A percentile compares a stretch with the other conserved stretches of the same genome.
Conservation (phyloP, 2,113 vertebrate species). For the Amazona vittata region DNA sequence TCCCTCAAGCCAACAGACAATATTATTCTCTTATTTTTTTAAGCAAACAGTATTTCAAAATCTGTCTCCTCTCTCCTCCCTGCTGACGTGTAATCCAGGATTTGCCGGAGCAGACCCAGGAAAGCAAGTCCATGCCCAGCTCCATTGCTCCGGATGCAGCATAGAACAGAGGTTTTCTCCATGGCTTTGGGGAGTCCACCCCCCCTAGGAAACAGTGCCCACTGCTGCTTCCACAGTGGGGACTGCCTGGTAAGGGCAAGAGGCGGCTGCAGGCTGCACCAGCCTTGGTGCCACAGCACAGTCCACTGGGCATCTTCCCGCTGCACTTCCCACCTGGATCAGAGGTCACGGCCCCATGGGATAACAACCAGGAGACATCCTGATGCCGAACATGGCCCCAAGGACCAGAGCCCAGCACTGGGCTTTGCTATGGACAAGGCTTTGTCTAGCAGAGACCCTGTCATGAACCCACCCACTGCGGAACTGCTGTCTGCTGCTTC, state of each 20-base stretch:
- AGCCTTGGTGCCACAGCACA: rapidly evolving
- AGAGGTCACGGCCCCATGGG: rapidly evolving
- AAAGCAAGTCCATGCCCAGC: neutral
- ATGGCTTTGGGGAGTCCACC: rapidly evolving
- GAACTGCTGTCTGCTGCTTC: neutral
- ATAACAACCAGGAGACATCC: neutral
- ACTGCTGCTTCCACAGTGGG: rapidly evolving
- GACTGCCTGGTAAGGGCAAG: rapidly evolving
- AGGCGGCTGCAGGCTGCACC: rapidly evolving
- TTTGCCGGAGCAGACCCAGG: neutral
- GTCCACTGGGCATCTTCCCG: neutral
- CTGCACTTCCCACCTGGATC: neutral
- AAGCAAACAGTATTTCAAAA: neutral
- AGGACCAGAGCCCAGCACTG: neutral
- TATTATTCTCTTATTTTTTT: neutral
- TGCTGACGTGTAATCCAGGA: rapidly evolving
- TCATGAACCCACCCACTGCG: rapidly evolving
- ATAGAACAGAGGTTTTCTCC: rapidly evolving
- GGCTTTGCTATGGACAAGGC: rapidly evolving
- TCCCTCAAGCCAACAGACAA: neutral
- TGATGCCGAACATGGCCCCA: rapidly evolving
- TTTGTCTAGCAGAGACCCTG: neutral
- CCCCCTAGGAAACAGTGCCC: neutral
- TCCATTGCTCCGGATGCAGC: neutral
- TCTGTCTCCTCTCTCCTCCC: neutral